phyloP scores from a whole-genome alignment of 2,888 invertebrate species.

The Nudaria mundana region DNA sequence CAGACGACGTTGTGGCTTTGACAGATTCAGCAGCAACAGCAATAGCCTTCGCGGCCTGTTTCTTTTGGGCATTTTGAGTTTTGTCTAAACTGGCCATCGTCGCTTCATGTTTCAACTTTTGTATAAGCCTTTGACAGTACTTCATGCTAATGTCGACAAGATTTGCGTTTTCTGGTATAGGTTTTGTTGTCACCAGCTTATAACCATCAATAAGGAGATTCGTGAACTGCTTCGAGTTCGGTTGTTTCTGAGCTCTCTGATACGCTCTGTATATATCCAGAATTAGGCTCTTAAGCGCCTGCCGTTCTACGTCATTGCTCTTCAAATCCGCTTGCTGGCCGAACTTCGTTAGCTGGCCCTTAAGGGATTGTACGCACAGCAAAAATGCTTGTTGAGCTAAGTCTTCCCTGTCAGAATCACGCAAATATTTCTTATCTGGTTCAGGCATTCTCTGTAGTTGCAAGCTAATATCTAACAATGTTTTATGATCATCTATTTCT shows the following conservation, averaged over 20 bases:
- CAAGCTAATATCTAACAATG: constrained; percentile 88
- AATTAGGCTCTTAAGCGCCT: constrained; percentile 74
- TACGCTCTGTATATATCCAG: constrained; percentile 85
- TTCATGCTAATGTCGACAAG: constrained; percentile 85
- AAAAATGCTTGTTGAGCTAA: constrained; percentile 90
- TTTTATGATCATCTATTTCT: constrained; percentile 89
- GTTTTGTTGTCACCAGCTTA: constrained; percentile 83
- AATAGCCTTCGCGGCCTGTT: constrained; percentile 49
- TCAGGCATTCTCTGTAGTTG: constrained; percentile 92
- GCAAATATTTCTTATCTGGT: constrained; percentile 92
- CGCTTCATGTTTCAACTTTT: constrained; percentile 79
- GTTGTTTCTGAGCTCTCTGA: constrained; percentile 84
- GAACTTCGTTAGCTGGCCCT: constrained; percentile 82
- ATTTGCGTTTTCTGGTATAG: constrained; percentile 82
- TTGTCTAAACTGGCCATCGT: constrained; percentile 62
- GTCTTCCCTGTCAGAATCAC: constrained; percentile 91
- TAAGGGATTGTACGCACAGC: constrained; percentile 85
- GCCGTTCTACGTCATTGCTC: constrained; percentile 69
- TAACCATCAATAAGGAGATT: constrained; percentile 86
- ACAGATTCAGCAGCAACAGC: constrained; percentile 39
- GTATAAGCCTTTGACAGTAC: constrained; percentile 84
- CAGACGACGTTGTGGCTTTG: constrained; percentile 33
- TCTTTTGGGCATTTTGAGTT: constrained; percentile 61
- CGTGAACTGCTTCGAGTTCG: constrained; percentile 81
- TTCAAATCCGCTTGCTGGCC: constrained; percentile 70